Base-by-base conservation (phyloP, 2,797 vertebrate genomes). In the Chloroceryle amazona region DNA sequence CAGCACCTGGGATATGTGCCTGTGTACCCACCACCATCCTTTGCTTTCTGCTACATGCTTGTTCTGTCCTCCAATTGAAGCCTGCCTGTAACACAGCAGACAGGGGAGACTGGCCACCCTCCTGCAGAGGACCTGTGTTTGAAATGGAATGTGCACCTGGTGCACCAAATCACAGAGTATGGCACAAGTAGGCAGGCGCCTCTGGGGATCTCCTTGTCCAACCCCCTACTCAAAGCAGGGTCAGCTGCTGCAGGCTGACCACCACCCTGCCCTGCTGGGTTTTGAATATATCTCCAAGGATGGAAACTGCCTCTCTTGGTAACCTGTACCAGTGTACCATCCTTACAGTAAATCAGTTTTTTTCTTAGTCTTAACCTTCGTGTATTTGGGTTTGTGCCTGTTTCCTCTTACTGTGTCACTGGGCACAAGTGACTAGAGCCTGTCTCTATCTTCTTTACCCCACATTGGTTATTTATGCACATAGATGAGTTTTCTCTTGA, bases 61-160 rank as follows among this genome's bases (percentile, higher is more conserved):
- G 25, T 20, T 55, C 41, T 16, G 7, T 37, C 26, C n/a, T 76
- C 15, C 0, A 0, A 10, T 3, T 22, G 55, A 62, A 76, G 46
- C 46, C 29, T 55, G 28, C 12, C n/a, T 0, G 0, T 21, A 37
- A 21, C 9, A 19, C 4, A 0, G 0, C 68, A 35, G 63, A 28
- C 18, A 11, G 4, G 35, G 9, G 3, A 67, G 29, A 23, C 18
- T 67, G 47, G 7, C 15, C 2, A 6, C 17, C 12, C 3, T 83
- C 37, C 60, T 51, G 25, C 37, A 62, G 10, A 83, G 39, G 51
- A 54, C 29, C 13, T 0, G 0, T 33, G 13, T 51, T 62, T 76
- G 71, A 55, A 78, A 23, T 7, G 11, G 49, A 68, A 6, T 3
- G 1, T 41, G n/a, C 11, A 81, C 29, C 15, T 4, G 0, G 4